Evolutionary conservation across 2,113 vertebrate genomes (phyloP).

Genomic region (Corythornis madagascariensis): DNA sequence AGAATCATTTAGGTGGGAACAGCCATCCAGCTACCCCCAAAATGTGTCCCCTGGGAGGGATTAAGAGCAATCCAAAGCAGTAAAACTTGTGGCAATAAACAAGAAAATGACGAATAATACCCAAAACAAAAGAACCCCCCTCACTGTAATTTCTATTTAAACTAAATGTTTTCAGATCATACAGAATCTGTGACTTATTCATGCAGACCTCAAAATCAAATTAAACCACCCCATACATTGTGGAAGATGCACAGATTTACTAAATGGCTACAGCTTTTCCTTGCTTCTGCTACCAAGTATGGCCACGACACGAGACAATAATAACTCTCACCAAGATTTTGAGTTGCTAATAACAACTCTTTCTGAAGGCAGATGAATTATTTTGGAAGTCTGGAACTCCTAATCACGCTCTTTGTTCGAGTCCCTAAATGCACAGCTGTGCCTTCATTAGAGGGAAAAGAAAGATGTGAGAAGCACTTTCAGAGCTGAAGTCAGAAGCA

Average conservation of each 20-base stretch:
- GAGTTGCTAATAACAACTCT: not conserved
- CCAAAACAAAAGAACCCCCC: not conserved
- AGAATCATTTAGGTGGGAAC: not conserved
- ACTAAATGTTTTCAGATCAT: not conserved
- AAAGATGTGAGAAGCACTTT: not conserved
- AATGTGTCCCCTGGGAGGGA: not conserved
- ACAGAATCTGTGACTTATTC: not conserved
- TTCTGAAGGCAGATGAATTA: not conserved
- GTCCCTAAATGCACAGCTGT: slow-evolving; percentile 25
- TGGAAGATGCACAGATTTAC: not conserved
- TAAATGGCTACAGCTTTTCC: not conserved
- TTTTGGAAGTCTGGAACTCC: slow-evolving; percentile 12
- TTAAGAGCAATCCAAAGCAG: not conserved
- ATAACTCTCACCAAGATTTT: not conserved
- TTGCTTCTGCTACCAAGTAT: not conserved
- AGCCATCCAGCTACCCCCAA: not conserved
- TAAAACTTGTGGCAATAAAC: not conserved
- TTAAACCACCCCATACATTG: not conserved
- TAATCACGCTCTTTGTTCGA: slow-evolving; percentile 1
- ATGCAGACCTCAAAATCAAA: not conserved
- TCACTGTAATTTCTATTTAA: not conserved
- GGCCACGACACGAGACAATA: not conserved
- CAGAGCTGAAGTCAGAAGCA: slow-evolving; percentile 5
- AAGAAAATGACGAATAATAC: not conserved
- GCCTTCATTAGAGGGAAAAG: slow-evolving; percentile 3